These are phyloP conservation scores for Sebastes wilsoni DNA, from an alignment of 2,797 vertebrate species.

Conservation along the genomic window DNA sequence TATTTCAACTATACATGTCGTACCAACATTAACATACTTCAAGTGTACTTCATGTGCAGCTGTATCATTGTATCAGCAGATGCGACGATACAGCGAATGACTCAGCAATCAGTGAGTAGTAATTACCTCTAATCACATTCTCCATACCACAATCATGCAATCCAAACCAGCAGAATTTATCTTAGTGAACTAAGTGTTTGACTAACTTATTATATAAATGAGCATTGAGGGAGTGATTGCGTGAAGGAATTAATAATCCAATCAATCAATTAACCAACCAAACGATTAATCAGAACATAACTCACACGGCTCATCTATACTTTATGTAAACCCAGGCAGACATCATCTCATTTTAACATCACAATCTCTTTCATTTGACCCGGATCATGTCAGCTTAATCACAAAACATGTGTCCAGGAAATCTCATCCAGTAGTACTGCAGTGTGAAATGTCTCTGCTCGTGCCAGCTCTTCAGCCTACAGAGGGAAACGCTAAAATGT, in stretches of 20 bases:
- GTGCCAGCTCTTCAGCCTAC: constrained; percentile 14
- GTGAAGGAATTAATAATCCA: background rate
- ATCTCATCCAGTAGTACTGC: background rate
- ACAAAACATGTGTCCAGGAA: background rate
- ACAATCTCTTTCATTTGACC: constrained; percentile 1
- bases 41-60: background rate
- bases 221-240: background rate
- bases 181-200: background rate
- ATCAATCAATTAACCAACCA: background rate
- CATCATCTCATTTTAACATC: background rate
- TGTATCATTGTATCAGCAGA: background rate
- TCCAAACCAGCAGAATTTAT: background rate
- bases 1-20: background rate
- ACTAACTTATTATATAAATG: background rate
- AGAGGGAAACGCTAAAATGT: constrained; percentile 26
- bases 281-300: background rate
- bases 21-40: background rate
- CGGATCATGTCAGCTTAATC: background rate
- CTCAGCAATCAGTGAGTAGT: background rate
- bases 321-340: background rate
- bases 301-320: background rate
- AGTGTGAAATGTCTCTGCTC: constrained; percentile 10
- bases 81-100: background rate
- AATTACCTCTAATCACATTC: background rate
- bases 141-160: background rate